Conservation (phyloP, 2,113 vertebrate genomes). For the Peromyscus maniculatus region DNA sequence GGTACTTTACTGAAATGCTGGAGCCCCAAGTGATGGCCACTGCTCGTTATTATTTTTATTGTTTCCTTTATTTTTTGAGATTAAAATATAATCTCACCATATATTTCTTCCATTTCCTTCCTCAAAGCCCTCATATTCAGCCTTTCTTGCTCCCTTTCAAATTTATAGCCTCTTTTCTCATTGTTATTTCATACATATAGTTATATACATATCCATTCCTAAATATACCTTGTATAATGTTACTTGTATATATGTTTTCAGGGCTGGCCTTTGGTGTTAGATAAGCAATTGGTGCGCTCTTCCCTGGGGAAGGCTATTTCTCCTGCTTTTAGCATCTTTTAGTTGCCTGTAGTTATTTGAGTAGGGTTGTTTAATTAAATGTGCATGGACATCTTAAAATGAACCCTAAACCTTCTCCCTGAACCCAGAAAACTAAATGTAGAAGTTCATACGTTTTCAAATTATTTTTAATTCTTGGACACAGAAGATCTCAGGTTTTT, state of each 20-base stretch:
- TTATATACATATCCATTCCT: neutral
- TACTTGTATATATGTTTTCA: neutral
- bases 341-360: neutral
- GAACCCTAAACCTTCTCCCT: neutral
- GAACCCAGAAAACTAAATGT: neutral
- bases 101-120: neutral
- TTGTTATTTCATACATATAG: neutral
- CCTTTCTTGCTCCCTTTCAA: neutral
- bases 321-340: neutral
- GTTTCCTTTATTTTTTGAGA: neutral
- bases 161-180: neutral
- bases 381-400: neutral
- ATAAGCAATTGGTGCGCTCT: neutral
- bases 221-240: neutral
- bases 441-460: neutral
- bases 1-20: neutral
- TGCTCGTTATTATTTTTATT: neutral
- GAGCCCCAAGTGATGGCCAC: neutral
- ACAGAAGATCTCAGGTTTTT: neutral
- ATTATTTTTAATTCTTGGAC: slow-evolving; percentile 27
- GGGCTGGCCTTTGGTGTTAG: neutral
- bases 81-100: neutral
- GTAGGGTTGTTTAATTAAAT: neutral
- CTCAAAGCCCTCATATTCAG: neutral
- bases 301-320: neutral